Conservation (phyloP, 2,113 vertebrate genomes). For the Spea bombifrons region DNA sequence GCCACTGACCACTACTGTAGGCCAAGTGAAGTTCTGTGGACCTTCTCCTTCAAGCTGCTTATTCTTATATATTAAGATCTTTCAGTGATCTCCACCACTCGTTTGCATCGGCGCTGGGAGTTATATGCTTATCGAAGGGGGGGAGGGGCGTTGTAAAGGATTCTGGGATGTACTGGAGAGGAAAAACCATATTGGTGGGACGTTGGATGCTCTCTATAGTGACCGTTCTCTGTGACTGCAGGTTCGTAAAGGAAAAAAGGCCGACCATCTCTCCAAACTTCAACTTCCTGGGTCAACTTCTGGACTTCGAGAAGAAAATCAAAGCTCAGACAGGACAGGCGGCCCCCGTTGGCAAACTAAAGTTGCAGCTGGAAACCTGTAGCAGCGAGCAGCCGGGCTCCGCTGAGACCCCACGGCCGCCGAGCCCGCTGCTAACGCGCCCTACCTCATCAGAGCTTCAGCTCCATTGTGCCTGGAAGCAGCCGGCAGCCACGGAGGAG, state of each 20-base stretch:
- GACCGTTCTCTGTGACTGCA: slow-evolving; percentile 42
- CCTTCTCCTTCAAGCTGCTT: not conserved
- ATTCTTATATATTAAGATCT: not conserved
- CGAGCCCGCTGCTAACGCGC: slow-evolving; percentile 46
- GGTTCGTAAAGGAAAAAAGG: slow-evolving; percentile 80
- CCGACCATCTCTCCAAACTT: slow-evolving; percentile 81
- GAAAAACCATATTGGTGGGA: too few relatives aligned
- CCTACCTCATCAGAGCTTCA: slow-evolving; percentile 57
- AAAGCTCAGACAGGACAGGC: slow-evolving; percentile 62
- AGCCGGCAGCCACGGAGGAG: slow-evolving; percentile 57
- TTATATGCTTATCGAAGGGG: too few relatives aligned
- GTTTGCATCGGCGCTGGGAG: too few relatives aligned
- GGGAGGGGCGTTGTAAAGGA: too few relatives aligned
- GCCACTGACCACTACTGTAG: not conserved
- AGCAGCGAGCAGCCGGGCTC: slow-evolving; percentile 43
- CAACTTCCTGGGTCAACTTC: slow-evolving; percentile 77
- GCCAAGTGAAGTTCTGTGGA: not conserved
- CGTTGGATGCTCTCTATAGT: too few relatives aligned
- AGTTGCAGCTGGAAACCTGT: slow-evolving; percentile 66
- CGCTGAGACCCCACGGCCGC: slow-evolving; percentile 46
- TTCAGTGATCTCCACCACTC: not conserved
- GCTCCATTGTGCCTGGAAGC: slow-evolving; percentile 49
- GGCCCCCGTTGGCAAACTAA: slow-evolving; percentile 62
- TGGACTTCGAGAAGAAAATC: slow-evolving; percentile 95
- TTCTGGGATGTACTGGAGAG: too few relatives aligned